Conservation (phyloP, 1,140 invertebrate species). For the Akabosia matsudoensis region DNA sequence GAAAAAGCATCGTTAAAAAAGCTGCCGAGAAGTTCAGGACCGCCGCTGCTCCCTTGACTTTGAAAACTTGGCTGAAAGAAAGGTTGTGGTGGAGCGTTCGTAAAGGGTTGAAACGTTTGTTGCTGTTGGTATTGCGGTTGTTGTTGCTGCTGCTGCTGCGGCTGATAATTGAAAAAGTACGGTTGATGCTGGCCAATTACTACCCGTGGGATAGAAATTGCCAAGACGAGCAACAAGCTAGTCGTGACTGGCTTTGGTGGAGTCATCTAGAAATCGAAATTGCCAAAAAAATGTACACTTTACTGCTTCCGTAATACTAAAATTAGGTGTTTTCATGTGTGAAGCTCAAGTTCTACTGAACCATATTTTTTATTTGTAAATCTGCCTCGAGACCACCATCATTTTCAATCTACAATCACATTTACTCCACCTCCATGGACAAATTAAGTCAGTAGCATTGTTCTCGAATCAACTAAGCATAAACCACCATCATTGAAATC, state of each 20-base stretch:
- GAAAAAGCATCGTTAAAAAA: not conserved
- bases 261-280: not conserved
- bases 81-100: not conserved
- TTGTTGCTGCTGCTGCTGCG: slow-evolving; percentile 10
- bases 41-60: not conserved
- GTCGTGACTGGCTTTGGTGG: not conserved
- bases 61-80: not conserved
- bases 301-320: no score
- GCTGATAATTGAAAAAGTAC: slow-evolving; percentile 13
- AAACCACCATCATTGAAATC: no score
- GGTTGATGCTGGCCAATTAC: not conserved
- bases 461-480: no score
- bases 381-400: no score
- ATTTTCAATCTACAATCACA: no score
- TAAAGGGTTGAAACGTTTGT: not conserved
- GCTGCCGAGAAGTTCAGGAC: not conserved
- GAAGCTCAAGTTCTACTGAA: no score
- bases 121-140: not conserved
- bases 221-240: not conserved
- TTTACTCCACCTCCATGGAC: no score
- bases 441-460: no score
- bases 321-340: no score
- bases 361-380: no score
- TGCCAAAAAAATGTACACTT: not conserved
- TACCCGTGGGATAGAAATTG: not conserved